Evolutionary conservation across 2,113 vertebrate genomes (phyloP).

Genomic region (Carollia perspicillata): DNA sequence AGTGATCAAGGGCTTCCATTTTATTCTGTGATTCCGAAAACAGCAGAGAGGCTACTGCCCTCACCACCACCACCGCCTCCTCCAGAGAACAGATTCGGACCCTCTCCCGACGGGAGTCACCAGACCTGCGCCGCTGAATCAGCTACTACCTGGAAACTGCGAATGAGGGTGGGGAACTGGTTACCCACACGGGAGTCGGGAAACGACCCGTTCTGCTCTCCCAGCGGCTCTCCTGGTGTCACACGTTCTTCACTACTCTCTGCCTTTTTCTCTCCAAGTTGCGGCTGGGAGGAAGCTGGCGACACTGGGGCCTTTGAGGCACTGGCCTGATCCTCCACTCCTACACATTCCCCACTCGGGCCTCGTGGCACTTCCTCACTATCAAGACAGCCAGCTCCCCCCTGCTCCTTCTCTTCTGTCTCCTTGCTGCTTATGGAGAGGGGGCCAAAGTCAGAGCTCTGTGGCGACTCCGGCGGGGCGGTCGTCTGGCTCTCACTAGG

Average conservation of each 20-base stretch:
- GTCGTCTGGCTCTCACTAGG: conserved; percentile 77
- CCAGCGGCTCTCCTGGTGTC: conserved; percentile 65
- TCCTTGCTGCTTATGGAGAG: conserved; percentile 78
- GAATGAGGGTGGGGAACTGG: conserved; percentile 80
- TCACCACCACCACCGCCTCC: conserved; percentile 19
- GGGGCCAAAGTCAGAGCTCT: conserved; percentile 64
- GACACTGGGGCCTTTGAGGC: conserved; percentile 47
- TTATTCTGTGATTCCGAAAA: conserved; percentile 13
- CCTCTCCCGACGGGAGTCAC: conserved; percentile 54
- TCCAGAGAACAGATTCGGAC: conserved; percentile 22
- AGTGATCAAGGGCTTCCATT: background rate
- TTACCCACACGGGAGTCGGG: conserved; percentile 58
- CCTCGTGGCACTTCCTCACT: conserved; percentile 73
- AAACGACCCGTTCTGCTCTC: conserved; percentile 72
- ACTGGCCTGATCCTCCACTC: conserved; percentile 70
- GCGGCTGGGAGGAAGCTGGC: conserved; percentile 63
- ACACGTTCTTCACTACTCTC: conserved; percentile 77
- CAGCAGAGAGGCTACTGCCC: background rate
- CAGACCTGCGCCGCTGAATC: background rate
- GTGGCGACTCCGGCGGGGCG: conserved; percentile 63
- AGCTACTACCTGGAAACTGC: conserved; percentile 86
- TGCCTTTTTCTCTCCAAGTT: conserved; percentile 70
- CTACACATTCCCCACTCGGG: conserved; percentile 64
- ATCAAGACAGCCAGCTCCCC: conserved; percentile 53
- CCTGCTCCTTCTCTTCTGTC: conserved; percentile 68